A percentile compares a stretch with the other conserved stretches of the same genome.
These are phyloP conservation scores for Ondatra zibethicus DNA, from an alignment of 2,113 vertebrate species.

Conservation along the genomic window DNA sequence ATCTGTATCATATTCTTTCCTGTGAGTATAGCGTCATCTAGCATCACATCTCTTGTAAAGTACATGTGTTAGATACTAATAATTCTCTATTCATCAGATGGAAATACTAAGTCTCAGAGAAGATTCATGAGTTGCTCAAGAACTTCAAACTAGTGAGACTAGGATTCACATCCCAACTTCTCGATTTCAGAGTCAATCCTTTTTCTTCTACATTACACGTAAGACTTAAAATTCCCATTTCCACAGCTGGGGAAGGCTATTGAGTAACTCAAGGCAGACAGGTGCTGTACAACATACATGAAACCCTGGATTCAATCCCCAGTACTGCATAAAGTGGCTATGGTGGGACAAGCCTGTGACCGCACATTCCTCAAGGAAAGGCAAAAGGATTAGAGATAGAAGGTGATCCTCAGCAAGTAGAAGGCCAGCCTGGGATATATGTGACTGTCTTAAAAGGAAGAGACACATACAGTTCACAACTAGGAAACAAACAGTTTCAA, in stretches of 20 bases:
- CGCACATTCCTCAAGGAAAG: background rate
- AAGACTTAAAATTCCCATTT: background rate
- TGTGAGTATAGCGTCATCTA: too few species aligned
- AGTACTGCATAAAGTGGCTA: background rate
- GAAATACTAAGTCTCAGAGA: background rate
- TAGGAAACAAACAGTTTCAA: background rate
- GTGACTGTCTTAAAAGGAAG: background rate
- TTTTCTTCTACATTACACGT: background rate
- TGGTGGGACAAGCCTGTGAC: background rate
- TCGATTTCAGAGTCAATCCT: background rate
- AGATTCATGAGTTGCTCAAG: background rate
- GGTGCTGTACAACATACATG: too few species aligned
- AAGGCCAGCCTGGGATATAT: background rate
- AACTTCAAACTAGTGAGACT: background rate
- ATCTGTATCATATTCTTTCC: background rate
- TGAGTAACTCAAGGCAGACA: background rate
- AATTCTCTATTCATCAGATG: background rate
- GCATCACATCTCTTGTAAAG: background rate
- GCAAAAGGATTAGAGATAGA: background rate
- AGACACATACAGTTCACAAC: background rate
- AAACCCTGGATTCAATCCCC: background rate
- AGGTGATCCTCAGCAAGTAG: background rate
- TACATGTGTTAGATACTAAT: background rate
- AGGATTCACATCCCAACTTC: background rate
- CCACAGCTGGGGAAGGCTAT: background rate